A percentile compares a stretch with the other conserved stretches of the same genome.
These are phyloP conservation scores for Psittacara wagleri DNA, from an alignment of 2,113 vertebrate species.

Conservation along the genomic window DNA sequence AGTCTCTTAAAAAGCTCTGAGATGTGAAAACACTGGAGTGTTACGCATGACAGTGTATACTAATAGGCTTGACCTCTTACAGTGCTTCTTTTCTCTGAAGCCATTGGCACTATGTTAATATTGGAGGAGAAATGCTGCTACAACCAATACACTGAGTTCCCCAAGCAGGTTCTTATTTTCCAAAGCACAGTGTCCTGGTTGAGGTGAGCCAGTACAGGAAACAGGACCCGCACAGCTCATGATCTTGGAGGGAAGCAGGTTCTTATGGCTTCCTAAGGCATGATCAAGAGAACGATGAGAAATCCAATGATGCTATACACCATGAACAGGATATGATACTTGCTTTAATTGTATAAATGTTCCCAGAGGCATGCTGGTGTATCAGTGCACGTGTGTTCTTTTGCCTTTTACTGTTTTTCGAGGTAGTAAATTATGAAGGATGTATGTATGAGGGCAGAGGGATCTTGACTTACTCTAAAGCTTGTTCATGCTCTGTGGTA, in stretches of 20 bases:
- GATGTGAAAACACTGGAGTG: not conserved
- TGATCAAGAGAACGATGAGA: slow-evolving; percentile 26
- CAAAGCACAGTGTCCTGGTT: not conserved
- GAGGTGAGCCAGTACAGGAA: not conserved
- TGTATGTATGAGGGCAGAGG: not conserved
- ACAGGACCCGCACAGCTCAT: not conserved
- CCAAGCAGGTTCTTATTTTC: not conserved
- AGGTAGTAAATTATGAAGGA: not conserved
- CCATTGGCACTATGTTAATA: not conserved
- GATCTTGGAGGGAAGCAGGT: not conserved
- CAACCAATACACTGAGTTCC: not conserved
- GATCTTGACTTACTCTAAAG: not conserved
- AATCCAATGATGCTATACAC: not conserved
- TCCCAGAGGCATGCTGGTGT: not conserved
- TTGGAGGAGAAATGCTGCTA: not conserved
- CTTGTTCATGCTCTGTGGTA: not conserved
- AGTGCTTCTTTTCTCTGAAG: not conserved
- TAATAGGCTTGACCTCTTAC: not conserved
- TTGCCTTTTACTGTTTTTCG: not conserved
- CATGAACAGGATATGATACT: slow-evolving; percentile 34
- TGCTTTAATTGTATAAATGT: not conserved
- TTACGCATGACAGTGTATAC: not conserved
- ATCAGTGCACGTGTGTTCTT: not conserved
- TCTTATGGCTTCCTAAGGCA: not conserved
- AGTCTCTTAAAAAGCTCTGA: not conserved